Evolutionary conservation across 2,113 vertebrate species (phyloP).

Genomic region (Tachycineta bicolor): DNA sequence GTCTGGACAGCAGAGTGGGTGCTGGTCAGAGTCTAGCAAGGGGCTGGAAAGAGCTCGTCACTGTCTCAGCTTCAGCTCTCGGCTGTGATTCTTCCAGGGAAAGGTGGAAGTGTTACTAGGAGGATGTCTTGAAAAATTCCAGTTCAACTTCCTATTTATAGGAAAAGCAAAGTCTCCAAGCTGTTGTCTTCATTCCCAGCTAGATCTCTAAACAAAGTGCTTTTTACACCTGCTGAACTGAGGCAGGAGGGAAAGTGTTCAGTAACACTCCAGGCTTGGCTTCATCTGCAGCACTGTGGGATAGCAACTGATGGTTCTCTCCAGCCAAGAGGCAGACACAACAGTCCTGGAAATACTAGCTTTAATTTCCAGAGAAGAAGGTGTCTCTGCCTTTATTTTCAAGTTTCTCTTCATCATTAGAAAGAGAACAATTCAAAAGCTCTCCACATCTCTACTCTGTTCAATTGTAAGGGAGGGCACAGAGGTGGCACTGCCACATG

Average conservation of each 20-base stretch:
- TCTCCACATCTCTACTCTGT: not conserved
- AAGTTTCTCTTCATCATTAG: not conserved
- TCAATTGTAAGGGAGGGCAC: not conserved
- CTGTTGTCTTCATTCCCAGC: not conserved
- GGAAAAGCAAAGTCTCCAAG: not conserved
- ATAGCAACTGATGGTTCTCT: not conserved
- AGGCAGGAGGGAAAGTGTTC: not conserved
- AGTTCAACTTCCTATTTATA: not conserved
- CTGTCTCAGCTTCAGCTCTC: not conserved
- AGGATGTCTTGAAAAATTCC: not conserved
- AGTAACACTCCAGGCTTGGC: not conserved
- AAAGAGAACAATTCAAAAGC: not conserved
- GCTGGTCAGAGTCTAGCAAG: not conserved
- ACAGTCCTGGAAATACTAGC: not conserved
- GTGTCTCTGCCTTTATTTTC: not conserved
- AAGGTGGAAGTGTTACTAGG: not conserved
- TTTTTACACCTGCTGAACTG: not conserved
- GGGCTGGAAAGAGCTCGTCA: rapidly evolving
- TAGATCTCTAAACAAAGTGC: not conserved
- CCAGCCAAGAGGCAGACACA: not conserved
- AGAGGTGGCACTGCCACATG: not conserved
- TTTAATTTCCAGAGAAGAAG: not conserved
- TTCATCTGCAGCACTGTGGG: not conserved
- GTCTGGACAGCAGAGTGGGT: not conserved
- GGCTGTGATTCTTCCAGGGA: rapidly evolving